Evolutionary conservation across 2,113 vertebrate species (phyloP).

Genomic region (Campylorhamphus procurvoides): DNA sequence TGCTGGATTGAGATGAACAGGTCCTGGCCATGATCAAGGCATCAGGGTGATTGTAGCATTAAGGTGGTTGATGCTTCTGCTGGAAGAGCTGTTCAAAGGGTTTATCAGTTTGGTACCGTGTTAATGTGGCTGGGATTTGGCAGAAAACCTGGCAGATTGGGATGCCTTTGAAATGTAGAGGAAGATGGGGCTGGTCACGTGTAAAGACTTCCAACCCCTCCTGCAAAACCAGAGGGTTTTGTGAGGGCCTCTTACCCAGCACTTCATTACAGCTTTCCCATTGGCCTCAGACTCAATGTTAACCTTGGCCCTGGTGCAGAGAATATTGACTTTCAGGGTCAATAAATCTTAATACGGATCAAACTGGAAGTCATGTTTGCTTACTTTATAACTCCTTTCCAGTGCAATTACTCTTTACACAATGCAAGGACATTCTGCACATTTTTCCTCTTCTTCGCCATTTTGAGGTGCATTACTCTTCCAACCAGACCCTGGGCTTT

Average conservation of each 20-base stretch:
- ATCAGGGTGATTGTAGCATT: neutral
- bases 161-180: neutral
- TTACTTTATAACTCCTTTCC: constrained; percentile 44
- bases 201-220: neutral
- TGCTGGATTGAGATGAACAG: neutral
- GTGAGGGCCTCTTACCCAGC: neutral
- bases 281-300: constrained; percentile 40
- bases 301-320: constrained; percentile 36
- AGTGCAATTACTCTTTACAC: constrained; percentile 45
- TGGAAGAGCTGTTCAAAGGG: neutral
- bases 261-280: constrained; percentile 38
- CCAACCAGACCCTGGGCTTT: neutral
- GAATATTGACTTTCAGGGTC: constrained; percentile 60
- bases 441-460: constrained; percentile 21
- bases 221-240: constrained; percentile 3
- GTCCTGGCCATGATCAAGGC: neutral
- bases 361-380: constrained; percentile 52
- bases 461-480: neutral
- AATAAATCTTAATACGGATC: constrained; percentile 64
- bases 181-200: neutral
- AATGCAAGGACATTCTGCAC: constrained; percentile 24
- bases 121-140: neutral
- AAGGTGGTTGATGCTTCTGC: neutral
- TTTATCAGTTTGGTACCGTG: neutral
- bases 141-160: neutral